Evolutionary conservation across 2,888 invertebrate genomes (phyloP), one percentile per base, ranked within the genome.

Genomic region (Cryptocheilus praepositus): DNA sequence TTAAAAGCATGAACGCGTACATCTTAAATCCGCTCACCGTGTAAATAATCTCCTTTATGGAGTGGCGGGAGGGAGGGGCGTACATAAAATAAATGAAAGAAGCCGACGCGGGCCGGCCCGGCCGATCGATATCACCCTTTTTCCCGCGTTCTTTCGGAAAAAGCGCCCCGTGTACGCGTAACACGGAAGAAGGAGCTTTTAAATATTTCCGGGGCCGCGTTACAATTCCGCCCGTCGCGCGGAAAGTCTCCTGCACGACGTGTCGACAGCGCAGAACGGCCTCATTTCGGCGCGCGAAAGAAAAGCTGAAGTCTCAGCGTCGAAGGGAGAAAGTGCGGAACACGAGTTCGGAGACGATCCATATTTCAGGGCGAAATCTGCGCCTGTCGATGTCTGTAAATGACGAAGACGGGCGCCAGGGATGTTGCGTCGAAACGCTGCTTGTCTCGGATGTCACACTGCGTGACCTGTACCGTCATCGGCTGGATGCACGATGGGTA

Each of bases 401-500:
- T 36, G 8, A 36, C 36, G 13, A 36, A 36, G 36, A 36, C 36
- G 36, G 7, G 36, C 21, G 18, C 51, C 15, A 67, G 44, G 54
- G 78, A 77, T 67, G 64, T 62, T 67, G 67, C 53, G 64, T 69
- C 68, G 69, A 74, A 74, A 60, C 71, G 21, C 16, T 13, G 51
- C 22, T 58, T 77, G 75, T 75, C 76, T 64, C 36, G 22, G 49
- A 45, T 64, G 70, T 74, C 70, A 57, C 54, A 54, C 63, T 8
- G 54, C 49, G 53, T 61, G 53, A 51, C 43, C 43, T 63, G 21
- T 16, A 59, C 52, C 44, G 56, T n/a, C 16, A 45, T 5, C 46
- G 52, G 25, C 52, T 19, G 15, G 51, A 46, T 54, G 56, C 56
- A 65, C 45, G 53, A 58, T 52, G 59, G 44, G 53, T 72, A 75